These are phyloP conservation scores for Cantharis rufa DNA, from an alignment of 2,888 invertebrate genomes.

Conservation along the genomic window DNA sequence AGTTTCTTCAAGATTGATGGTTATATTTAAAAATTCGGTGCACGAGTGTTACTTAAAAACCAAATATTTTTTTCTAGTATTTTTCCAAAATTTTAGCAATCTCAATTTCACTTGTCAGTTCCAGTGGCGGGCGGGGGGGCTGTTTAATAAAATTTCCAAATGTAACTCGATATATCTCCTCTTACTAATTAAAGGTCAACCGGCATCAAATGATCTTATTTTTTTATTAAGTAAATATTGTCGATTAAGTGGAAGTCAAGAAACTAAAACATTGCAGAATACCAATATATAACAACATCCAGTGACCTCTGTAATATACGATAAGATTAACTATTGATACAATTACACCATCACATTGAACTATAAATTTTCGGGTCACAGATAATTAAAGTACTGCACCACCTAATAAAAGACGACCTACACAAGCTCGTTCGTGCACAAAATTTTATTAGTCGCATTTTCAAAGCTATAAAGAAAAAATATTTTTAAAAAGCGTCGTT, in stretches of 20 bases:
- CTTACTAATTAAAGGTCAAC: constrained; percentile 4
- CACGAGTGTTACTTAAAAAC: neutral
- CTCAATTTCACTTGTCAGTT: neutral
- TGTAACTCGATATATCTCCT: too few relatives aligned
- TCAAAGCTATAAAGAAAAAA: neutral
- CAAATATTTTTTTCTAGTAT: neutral
- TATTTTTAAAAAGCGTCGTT: neutral
- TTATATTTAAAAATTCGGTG: neutral
- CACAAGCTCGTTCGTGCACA: neutral
- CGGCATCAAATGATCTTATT: neutral
- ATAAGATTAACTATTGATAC: constrained; percentile 29
- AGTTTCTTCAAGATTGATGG: neutral
- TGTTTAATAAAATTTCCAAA: too few relatives aligned
- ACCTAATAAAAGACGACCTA: neutral
- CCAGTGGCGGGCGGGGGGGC: too few relatives aligned
- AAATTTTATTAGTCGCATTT: neutral
- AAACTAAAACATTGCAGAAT: constrained; percentile 31
- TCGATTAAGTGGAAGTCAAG: constrained; percentile 26
- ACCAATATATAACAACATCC: constrained; percentile 15
- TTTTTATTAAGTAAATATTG: neutral
- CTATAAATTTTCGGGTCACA: neutral
- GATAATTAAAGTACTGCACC: neutral
- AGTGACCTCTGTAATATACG: constrained; percentile 31
- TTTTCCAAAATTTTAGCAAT: neutral
- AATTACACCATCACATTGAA: constrained; percentile 23